Base-by-base conservation (phyloP, 2,888 invertebrate genomes). In the Sicus ferrugineus region DNA sequence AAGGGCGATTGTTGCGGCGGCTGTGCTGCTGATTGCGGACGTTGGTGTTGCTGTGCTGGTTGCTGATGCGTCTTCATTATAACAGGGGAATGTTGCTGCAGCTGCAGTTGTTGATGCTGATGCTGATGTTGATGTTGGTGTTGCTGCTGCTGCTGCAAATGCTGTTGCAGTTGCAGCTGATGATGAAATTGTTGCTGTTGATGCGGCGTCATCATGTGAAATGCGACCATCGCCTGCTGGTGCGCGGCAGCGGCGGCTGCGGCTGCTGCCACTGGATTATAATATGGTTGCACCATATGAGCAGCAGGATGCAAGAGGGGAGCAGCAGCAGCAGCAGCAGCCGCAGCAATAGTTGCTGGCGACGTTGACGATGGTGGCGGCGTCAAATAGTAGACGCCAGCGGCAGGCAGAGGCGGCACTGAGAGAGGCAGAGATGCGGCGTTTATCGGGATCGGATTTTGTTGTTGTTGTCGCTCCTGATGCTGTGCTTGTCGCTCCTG, bases 401-500 rank as follows among this genome's bases (percentile, higher is more conserved):
- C 69, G 11, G 75, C 73, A 68, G 73, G 73, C n/a, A 70, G 52
- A 26, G 71, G 69, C 56, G 52, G 59, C 9, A 16, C 52, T 28
- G 70, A 31, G 6, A 73, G 69, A 0, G 74, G 70, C 59, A 77
- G 54, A 0, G 70, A 72, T 2, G 70, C 65, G 11, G 77, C 69
- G 68, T 56, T n/a, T 73, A 73, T 5, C 74, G 74, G 68, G 78
- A 30, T 65, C 9, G 50, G 16, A 31, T 59, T 21, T 38, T 79
- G 68, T 68, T 78, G 64, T 16, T 76, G 74, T 70, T 80, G 81
- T 26, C 78, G 78, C 2, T 76, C 75, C 34, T 77, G 73, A n/a
- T 75, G 50, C 70, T 79, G 77, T 74, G 76, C 70, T 23, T 80
- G 82, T 70, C 80, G 50, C 68, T 83, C 83, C 70, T 83, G 83